phyloP scores from a whole-genome alignment of 2,113 vertebrate genomes.

The Columba janthina region DNA sequence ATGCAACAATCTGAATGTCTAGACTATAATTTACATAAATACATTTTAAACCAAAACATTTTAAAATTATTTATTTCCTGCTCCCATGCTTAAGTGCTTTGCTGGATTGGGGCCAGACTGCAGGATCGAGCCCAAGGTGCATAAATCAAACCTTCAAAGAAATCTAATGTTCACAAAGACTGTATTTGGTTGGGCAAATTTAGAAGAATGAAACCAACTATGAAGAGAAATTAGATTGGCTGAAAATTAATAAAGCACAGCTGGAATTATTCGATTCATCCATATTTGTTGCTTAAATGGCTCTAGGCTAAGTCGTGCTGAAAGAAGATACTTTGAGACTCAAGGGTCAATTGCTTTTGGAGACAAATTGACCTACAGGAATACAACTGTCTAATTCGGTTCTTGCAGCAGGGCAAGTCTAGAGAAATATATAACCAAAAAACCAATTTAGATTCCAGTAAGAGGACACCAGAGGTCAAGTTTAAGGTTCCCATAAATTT shows the following conservation, averaged over 20 bases:
- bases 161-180: not conserved
- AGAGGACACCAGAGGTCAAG: constrained; percentile 7
- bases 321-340: constrained; percentile 59
- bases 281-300: constrained; percentile 62
- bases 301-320: constrained; percentile 60
- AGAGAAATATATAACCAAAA: constrained; percentile 48
- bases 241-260: constrained; percentile 72
- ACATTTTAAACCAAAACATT: constrained; percentile 34
- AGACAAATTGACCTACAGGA: constrained; percentile 60
- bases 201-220: constrained; percentile 57
- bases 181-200: constrained; percentile 23
- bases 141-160: constrained; percentile 51
- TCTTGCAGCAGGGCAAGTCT: constrained; percentile 35
- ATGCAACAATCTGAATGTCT: not conserved
- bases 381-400: constrained; percentile 58
- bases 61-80: constrained; percentile 29
- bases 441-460: constrained; percentile 58
- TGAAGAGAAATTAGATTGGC: constrained; percentile 57
- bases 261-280: constrained; percentile 63
- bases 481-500: constrained; percentile 56
- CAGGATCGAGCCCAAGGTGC: not conserved
- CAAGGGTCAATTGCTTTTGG: constrained; percentile 65
- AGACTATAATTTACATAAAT: constrained; percentile 32
- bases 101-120: constrained; percentile 2
- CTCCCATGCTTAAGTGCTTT: constrained; percentile 5